phyloP scores from a whole-genome alignment of 2,113 vertebrate genomes.

The Leptosomus discolor region DNA sequence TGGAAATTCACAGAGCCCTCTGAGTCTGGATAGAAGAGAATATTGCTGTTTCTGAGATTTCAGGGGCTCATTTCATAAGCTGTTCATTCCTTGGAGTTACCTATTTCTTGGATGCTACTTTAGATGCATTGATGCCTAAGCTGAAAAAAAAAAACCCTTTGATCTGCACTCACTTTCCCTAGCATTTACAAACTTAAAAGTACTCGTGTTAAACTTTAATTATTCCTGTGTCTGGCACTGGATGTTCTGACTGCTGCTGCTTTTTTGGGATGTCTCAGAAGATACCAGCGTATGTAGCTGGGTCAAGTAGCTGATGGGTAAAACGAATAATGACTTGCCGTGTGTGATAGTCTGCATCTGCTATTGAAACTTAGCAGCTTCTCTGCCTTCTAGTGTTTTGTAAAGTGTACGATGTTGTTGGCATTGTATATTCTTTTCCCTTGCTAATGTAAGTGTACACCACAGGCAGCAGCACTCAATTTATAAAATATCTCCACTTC shows the following conservation, averaged over 20 bases:
- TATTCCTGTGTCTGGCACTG: constrained; percentile 23
- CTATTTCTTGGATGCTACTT: constrained; percentile 1
- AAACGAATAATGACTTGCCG: not conserved
- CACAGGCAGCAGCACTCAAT: not conserved
- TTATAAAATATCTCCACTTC: not conserved
- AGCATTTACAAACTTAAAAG: constrained; percentile 43
- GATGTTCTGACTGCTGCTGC: constrained; percentile 29
- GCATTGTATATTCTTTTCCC: not conserved
- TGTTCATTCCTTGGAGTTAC: not conserved
- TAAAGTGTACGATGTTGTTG: not conserved
- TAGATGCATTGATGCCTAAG: not conserved
- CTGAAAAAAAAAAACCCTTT: not conserved
- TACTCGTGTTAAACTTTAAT: constrained; percentile 51
- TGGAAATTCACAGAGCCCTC: not conserved
- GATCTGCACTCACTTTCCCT: constrained; percentile 10
- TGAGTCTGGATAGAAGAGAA: not conserved
- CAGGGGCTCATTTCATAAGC: not conserved
- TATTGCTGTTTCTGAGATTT: not conserved
- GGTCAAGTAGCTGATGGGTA: constrained; percentile 22
- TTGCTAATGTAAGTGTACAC: not conserved
- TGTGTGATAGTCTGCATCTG: not conserved
- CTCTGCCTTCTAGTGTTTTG: not conserved
- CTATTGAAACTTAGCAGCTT: not conserved
- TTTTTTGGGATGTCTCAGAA: constrained; percentile 44
- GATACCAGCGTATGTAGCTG: not conserved